Evolutionary conservation across 2,888 invertebrate genomes (phyloP), one percentile per base, ranked within the genome.

Genomic region (Megamerina dolium): DNA sequence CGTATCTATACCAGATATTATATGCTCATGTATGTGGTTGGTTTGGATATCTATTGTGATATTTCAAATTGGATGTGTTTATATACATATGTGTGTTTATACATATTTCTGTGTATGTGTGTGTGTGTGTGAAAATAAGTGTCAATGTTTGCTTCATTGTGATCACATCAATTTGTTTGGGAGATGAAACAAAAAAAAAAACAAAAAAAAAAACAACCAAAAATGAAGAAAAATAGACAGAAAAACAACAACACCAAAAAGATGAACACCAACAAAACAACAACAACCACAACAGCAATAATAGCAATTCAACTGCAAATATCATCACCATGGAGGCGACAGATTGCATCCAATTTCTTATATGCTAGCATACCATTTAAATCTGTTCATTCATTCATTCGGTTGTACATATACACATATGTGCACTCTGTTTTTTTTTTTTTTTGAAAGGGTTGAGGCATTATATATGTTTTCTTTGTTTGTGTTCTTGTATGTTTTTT

Each of bases 101-200:
- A n/a, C n/a, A n/a, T 21, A 16, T 37, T 5, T 30, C 6, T 43
- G 20, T 27, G 37, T 20, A 18, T 21, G 40, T 29, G 44, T 43
- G 36, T 38, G 48, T 18, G 38, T 39, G 29, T n/a, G n/a, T n/a
- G n/a, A n/a, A n/a, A n/a, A n/a, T n/a, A 48, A 35, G 44, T 44
- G 59, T 62, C 59, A 59, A 57, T 61, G 46, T 38, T 38, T 42
- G 34, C 38, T 37, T 39, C 37, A 32, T 58, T 51, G 59, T 57
- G 58, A 59, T 60, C 60, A 61, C 62, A 60, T 62, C 62, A 60
- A 60, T 60, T 62, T 59, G 61, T 61, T 61, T 26, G 19, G 23
- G 37, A n/a, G n/a, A n/a, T n/a, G n/a, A n/a, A n/a, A n/a, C n/a
- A n/a, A n/a, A n/a, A n/a, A n/a, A n/a, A n/a, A n/a, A n/a, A n/a